A percentile compares a stretch with the other conserved stretches of the same genome.
Conservation (phyloP, 1,140 invertebrate species). For the Drosophila pandora region DNA sequence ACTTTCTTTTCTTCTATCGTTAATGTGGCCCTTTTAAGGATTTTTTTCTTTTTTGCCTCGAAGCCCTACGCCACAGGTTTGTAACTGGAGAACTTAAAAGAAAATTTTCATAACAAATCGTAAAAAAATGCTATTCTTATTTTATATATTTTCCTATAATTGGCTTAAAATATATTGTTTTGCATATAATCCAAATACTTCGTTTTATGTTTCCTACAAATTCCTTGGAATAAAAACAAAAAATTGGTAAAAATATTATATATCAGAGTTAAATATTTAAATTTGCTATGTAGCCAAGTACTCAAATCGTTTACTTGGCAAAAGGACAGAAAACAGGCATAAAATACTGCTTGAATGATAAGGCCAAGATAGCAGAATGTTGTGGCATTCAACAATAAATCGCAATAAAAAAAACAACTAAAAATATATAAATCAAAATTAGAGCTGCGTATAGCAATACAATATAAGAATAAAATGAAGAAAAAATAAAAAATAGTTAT, state of each 20-base stretch:
- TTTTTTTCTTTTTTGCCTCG: constrained; percentile 1
- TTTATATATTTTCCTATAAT: constrained; percentile 46
- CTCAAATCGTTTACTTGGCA: constrained; percentile 66
- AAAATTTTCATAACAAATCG: constrained; percentile 32
- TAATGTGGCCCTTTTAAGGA: constrained; percentile 32
- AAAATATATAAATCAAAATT: constrained; percentile 53
- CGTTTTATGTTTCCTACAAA: neutral
- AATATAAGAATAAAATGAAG: neutral
- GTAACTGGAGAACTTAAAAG: constrained; percentile 73
- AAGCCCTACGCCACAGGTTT: constrained; percentile 33
- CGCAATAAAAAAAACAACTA: constrained; percentile 8
- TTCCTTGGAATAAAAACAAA: neutral
- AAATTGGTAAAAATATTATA: neutral
- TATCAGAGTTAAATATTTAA: constrained; percentile 2
- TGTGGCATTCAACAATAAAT: constrained; percentile 27
- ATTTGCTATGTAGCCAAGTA: neutral
- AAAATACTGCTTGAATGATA: constrained; percentile 64
- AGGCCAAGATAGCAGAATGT: constrained; percentile 52
- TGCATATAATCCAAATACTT: constrained; percentile 6
- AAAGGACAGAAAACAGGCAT: constrained; percentile 34
- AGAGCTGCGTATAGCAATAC: too few species aligned
- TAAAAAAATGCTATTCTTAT: constrained; percentile 18
- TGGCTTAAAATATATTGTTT: constrained; percentile 20
- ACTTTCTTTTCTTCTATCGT: constrained; percentile 49
- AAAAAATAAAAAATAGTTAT: too few species aligned